Base-by-base conservation (phyloP, 2,113 vertebrate species). In the Holacanthus passer region DNA sequence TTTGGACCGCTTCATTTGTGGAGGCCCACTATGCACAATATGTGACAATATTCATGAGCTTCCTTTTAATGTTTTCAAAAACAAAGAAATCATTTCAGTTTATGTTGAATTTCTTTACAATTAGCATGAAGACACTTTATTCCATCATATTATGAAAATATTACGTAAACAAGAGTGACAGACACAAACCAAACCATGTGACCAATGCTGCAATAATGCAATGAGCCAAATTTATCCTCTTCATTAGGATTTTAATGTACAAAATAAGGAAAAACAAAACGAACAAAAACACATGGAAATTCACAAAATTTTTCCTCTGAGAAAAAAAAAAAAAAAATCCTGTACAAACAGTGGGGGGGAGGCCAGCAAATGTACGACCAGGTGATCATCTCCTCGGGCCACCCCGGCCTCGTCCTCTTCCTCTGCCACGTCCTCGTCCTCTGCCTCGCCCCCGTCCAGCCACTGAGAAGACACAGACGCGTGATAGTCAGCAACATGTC, bases 371-470 rank as follows among this genome's bases (percentile, higher is more conserved):
- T 77, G 71, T n/a, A 6, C 0, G 9, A 77, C 72, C 8, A n/a
- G 69, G 75, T 27, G 81, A 87, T 97, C 96, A 99, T 96, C 98
- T 97, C 68, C 98, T 96, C 0, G 98, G 97, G 27, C 98, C 98
- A 6, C 98, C 98, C 89, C 98, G 93, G 6, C 95, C 95, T 80
- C 95, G 82, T 76, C 98, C 98, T 91, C 98, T 93, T 56, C 98
- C 98, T 85, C 98, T 94, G 7, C 97, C 98, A 84, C 98, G 93
- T 5, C 98, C 98, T 87, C 98, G 79, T 0, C 97, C 97, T 82
- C 97, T 94, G 67, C 98, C 98, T 84, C 98, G 95, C 4, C 98
- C 98, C 84, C 98, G 96, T 29, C 97, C 97, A 86, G 98, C 98
- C 94, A 99, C 98, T 99, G 87, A 55, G 22, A 50, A 41, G 22